phyloP scores from a whole-genome alignment of 2,888 invertebrate species.

The Parnassius apollo region DNA sequence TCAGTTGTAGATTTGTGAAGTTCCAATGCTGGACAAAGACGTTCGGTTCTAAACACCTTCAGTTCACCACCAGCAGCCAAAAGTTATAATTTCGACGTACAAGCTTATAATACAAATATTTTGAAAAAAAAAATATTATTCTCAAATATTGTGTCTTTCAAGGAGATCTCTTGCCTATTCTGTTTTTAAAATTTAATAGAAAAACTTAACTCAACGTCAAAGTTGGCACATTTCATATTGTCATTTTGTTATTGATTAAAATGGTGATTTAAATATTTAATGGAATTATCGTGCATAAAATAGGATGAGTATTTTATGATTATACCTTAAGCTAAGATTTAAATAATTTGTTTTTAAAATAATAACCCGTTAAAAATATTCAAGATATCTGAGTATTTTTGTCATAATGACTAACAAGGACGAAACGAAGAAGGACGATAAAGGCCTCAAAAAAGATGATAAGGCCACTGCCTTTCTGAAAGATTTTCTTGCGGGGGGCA shows the following conservation, averaged over 20 bases:
- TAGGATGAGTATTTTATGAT: too few species aligned
- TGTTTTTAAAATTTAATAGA: constrained; percentile 42
- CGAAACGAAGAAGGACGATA: constrained; percentile 33
- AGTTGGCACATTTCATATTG: constrained; percentile 3
- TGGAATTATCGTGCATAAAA: too few species aligned
- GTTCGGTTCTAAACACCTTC: too few species aligned
- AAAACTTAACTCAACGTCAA: constrained; percentile 22
- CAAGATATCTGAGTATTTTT: constrained; percentile 3
- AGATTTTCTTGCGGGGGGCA: constrained; percentile 95
- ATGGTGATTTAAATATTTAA: not conserved
- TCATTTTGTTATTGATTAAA: constrained; percentile 2
- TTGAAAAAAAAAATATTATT: too few species aligned
- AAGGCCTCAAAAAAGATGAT: constrained; percentile 29
- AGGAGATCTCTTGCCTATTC: constrained; percentile 33
- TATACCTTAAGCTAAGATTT: not conserved
- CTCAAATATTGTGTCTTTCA: not conserved
- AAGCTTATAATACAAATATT: too few species aligned
- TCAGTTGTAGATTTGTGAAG: too few species aligned
- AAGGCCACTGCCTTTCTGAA: constrained; percentile 84
- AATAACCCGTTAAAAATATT: not conserved
- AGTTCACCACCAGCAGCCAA: too few species aligned
- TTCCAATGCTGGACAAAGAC: too few species aligned
- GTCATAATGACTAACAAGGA: constrained; percentile 19
- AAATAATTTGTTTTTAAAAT: too few species aligned
- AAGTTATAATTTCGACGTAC: too few species aligned